Base-by-base conservation (phyloP, 2,888 invertebrate genomes). In the Cerastis leucographa region DNA sequence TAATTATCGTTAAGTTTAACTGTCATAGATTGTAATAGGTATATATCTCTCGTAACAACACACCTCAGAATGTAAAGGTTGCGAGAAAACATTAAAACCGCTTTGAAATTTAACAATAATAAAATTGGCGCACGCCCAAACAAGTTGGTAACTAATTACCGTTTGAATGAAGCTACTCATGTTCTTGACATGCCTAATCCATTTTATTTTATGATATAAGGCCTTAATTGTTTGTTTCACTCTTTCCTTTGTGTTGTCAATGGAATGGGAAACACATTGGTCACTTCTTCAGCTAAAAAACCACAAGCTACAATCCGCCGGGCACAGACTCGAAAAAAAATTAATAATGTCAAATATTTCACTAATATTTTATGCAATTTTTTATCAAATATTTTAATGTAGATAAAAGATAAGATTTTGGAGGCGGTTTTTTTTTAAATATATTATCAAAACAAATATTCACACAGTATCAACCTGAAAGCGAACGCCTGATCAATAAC, bases 401-500 rank as follows among this genome's bases (percentile, higher is more conserved):
- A 35, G 35, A 35, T 35, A 35, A 35, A 35, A 35, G 35, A 3
- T 35, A 35, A 35, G 35, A 2, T 35, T 3, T 35, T 1, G 2
- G 3, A 35, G 35, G 35, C 35, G 35, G 35, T 35, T 35, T 35
- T 35, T 1, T 35, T 35, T 2, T 2, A 35, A 35, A 35, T 2
- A 35, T 2, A 35, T 35, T 2, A 35, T n/a, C 14, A 29, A 61
- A 42, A 44, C 44, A 7, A 49, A 49, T 46, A 6, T 40, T 19
- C 8, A 9, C 40, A 54, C 25, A 19, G 11, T 35, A 19, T 40
- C n/a, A n/a, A n/a, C 19, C 1, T 59, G 22, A 25, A 66, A 56
- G 35, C 11, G 11, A 82, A 78, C 84, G 89, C 87, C 87, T 87
- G 61, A 61, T 65, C 49, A 62, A 74, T 56, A 54, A 73, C 25